A percentile compares a stretch with the other conserved stretches of the same genome.
Conservation (phyloP, 2,888 invertebrate genomes). For the Eupithecia abbreviata region DNA sequence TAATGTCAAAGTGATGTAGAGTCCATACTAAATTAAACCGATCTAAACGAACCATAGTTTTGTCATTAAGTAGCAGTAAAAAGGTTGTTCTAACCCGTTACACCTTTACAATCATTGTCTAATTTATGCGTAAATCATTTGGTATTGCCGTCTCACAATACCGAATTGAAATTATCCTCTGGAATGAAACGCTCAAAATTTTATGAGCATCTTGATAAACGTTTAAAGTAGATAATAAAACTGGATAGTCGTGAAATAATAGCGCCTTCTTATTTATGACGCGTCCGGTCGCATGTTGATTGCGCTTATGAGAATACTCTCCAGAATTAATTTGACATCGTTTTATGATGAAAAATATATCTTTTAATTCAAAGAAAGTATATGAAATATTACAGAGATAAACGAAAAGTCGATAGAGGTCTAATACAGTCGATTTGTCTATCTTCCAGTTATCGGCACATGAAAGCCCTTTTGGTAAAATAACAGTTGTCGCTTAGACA, state of each 20-base stretch:
- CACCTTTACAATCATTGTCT: constrained; percentile 30
- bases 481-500: not conserved
- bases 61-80: constrained; percentile 22
- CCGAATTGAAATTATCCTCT: constrained; percentile 34
- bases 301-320: constrained; percentile 32
- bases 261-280: constrained; percentile 33
- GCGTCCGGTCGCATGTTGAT: constrained; percentile 29
- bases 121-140: constrained; percentile 31
- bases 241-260: constrained; percentile 33
- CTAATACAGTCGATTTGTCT: constrained; percentile 4
- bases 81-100: constrained; percentile 21
- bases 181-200: constrained; percentile 36
- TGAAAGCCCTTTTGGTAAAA: not conserved
- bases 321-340: constrained; percentile 14
- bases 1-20: constrained; percentile 11
- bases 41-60: constrained; percentile 16
- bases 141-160: constrained; percentile 34
- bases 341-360: constrained; percentile 17
- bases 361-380: constrained; percentile 8
- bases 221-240: constrained; percentile 38
- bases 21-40: constrained; percentile 15
- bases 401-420: constrained; percentile 10
- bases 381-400: constrained; percentile 12
- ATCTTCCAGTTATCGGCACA: not conserved
- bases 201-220: constrained; percentile 39